A percentile compares a stretch with the other conserved stretches of the same genome.
phyloP scores from a whole-genome alignment of 2,797 vertebrate species.

The Malacoctenus gilli region DNA sequence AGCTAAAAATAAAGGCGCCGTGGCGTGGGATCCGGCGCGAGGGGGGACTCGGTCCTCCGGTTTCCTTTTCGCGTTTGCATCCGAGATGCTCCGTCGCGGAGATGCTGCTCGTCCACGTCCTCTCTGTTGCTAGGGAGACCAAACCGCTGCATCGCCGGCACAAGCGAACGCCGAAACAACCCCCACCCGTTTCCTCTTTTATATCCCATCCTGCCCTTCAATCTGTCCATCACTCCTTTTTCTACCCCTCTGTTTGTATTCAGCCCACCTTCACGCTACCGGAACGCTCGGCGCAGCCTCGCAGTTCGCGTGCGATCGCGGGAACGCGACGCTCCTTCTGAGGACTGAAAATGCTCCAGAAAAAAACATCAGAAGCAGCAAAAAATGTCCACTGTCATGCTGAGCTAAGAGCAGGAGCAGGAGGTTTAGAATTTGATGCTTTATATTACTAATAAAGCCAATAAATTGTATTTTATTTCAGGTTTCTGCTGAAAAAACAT shows the following conservation, averaged over 20 bases:
- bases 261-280: conserved; percentile 1
- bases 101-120: conserved; percentile 46
- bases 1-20: conserved; percentile 48
- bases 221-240: conserved; percentile 30
- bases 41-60: conserved; percentile 29
- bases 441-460: too few relatives aligned
- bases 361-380: too few relatives aligned
- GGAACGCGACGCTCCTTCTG: too few relatives aligned
- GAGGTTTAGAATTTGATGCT: too few relatives aligned
- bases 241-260: conserved; percentile 24
- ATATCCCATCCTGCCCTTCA: conserved; percentile 41
- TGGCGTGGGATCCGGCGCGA: conserved; percentile 31
- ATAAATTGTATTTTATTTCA: too few relatives aligned
- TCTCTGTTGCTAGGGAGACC: conserved; percentile 72
- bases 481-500: too few relatives aligned
- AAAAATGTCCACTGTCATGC: too few relatives aligned
- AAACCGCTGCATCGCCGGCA: conserved; percentile 28
- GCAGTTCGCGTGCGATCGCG: too few relatives aligned
- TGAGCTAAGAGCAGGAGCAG: too few relatives aligned
- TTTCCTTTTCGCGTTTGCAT: conserved; percentile 66
- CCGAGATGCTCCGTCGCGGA: conserved; percentile 25
- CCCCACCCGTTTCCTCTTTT: conserved; percentile 21
- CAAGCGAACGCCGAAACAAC: conserved; percentile 13
- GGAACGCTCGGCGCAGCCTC: too few relatives aligned
- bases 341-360: too few relatives aligned